These are phyloP conservation scores for Microcebus lehilahytsara DNA, from an alignment of 2,113 vertebrate genomes.

Conservation along the genomic window DNA sequence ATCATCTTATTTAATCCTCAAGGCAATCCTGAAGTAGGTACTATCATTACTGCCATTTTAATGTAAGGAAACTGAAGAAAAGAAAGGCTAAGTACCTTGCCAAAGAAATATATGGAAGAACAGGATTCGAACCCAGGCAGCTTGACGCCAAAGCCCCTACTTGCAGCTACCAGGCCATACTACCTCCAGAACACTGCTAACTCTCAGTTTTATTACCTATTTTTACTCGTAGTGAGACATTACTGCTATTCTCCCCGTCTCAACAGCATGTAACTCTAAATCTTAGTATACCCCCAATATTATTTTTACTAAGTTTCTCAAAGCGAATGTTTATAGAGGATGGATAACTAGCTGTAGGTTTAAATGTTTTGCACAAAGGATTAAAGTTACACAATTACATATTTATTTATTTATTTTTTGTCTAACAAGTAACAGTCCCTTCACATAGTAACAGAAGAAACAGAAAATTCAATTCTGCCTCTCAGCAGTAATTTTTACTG, in stretches of 20 bases:
- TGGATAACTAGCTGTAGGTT: not conserved
- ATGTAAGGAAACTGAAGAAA: not conserved
- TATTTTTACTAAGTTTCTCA: constrained; percentile 15
- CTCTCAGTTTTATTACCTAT: not conserved
- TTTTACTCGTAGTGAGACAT: not conserved
- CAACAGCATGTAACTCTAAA: not conserved
- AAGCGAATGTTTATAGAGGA: not conserved
- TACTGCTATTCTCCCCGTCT: not conserved
- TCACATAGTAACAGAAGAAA: not conserved
- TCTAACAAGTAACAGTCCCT: not conserved
- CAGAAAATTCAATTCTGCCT: not conserved
- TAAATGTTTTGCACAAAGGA: not conserved
- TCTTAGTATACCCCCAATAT: not conserved
- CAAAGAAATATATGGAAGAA: not conserved
- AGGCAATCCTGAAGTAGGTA: not conserved
- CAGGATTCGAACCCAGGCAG: not conserved
- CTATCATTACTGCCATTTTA: not conserved
- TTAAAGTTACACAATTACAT: not conserved
- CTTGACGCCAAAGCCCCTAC: not conserved
- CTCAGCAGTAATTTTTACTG: not conserved
- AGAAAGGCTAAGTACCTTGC: not conserved
- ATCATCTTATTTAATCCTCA: not conserved
- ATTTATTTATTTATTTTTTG: not conserved
- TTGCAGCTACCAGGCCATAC: not conserved
- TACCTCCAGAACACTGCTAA: not conserved